Base-by-base conservation (phyloP, 1,140 invertebrate species). In the Ptiloglossa arizonensis region DNA sequence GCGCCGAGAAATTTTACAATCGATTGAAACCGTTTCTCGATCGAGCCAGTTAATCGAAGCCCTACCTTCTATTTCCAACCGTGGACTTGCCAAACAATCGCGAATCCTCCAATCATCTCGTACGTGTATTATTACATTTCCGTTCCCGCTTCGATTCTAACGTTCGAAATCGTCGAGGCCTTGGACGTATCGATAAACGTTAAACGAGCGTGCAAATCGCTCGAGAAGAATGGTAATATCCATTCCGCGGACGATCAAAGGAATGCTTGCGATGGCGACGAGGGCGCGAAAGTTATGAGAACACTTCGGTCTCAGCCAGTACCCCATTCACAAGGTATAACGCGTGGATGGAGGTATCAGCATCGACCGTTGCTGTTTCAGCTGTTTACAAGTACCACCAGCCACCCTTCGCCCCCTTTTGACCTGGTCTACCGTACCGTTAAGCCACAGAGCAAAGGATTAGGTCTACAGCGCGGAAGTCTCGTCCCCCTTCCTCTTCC, bases 371-470 rank as follows among this genome's bases (percentile, higher is more conserved):
- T 80, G 86, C 86, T 79, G 83, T 80, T 83, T 87, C 83, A 85
- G 83, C 74, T 87, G 84, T 87, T 86, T 87, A 87, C 86, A 79
- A 67, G 68, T 82, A 70, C 77, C 73, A 50, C 75, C 57, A 74
- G 29, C 41, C 68, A 48, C 72, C 57, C 72, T 54, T 50, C 44
- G 17, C 38, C 66, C 50, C 67, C 69, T 57, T 85, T 77, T 76
- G 66, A 77, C 75, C 74, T 76, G 72, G 72, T 77, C 71, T 50
- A 59, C 59, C 59, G 57, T 73, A 68, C 56, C 76, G 63, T 70
- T 57, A 71, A 81, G 67, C 46, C 54, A 50, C 46, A 63, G 38
- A 52, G 77, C 71, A 80, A 87, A 85, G 83, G 85, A 86, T 87
- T 79, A 87, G 76, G 63, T 74, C 75, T 70, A 79, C 57, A 56